phyloP scores from a whole-genome alignment of 2,113 vertebrate species.

The Elgaria multicarinata region DNA sequence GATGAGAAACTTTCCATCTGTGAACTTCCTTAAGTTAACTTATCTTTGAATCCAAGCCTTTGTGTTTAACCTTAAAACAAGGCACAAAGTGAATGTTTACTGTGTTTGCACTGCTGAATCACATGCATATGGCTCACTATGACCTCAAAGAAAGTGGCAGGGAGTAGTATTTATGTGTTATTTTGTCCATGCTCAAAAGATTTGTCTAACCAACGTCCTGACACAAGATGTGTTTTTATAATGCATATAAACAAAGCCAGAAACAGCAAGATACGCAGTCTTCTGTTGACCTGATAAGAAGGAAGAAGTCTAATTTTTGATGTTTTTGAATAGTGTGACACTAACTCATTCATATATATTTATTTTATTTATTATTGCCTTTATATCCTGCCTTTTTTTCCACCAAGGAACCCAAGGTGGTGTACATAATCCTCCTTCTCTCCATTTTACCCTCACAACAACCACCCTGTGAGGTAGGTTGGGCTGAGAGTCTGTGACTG shows the following conservation, averaged over 20 bases:
- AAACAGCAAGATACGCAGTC: background rate
- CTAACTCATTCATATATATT: background rate
- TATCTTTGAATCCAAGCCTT: background rate
- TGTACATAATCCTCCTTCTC: too few relatives aligned
- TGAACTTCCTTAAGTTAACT: background rate
- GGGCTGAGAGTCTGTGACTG: too few relatives aligned
- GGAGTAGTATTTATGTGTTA: background rate
- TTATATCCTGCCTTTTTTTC: too few relatives aligned
- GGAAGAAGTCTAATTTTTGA: background rate
- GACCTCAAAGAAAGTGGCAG: background rate
- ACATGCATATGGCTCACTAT: background rate
- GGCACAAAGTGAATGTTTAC: background rate
- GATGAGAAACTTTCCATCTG: background rate
- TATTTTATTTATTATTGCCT: too few relatives aligned
- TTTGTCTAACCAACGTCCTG: background rate
- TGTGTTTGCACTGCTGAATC: background rate
- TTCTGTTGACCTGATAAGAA: background rate
- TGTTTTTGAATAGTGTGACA: background rate
- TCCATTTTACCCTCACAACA: too few relatives aligned
- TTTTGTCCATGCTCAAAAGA: background rate
- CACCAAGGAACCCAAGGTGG: too few relatives aligned
- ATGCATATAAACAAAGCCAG: background rate
- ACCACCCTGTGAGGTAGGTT: too few relatives aligned
- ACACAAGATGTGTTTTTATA: background rate
- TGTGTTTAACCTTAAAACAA: background rate